Evolutionary conservation across 2,888 invertebrate species (phyloP).

Genomic region (Eupithecia inturbata): DNA sequence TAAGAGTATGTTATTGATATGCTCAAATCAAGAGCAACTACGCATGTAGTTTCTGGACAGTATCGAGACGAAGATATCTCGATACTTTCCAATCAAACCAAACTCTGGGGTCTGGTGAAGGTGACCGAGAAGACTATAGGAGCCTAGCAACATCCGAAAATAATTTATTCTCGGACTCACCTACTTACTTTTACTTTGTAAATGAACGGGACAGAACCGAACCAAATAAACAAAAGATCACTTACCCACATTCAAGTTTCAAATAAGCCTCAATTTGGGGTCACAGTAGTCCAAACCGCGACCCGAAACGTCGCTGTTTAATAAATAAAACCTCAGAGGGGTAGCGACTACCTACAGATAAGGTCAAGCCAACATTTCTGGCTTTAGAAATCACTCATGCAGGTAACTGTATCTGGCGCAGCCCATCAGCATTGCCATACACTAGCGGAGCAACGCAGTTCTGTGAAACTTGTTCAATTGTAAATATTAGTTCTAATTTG

Average conservation of each 20-base stretch:
- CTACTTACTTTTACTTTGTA: not conserved
- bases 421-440: no score
- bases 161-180: not conserved
- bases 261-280: constrained; percentile 44
- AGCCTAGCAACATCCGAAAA: not conserved
- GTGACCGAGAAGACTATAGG: not conserved
- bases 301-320: constrained; percentile 49
- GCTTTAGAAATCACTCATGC: no score
- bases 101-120: no score
- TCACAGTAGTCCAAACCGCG: constrained; percentile 32
- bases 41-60: not conserved
- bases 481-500: no score
- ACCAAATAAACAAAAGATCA: constrained; percentile 33
- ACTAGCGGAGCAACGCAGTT: no score
- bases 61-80: not conserved
- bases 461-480: no score
- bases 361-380: not conserved
- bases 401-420: no score
- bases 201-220: constrained; percentile 16
- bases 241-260: constrained; percentile 38
- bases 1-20: no score
- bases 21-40: no score
- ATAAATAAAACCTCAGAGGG: constrained; percentile 45
- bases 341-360: not conserved
- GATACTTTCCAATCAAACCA: not conserved